These are phyloP conservation scores for Aurelia sp. DNA, from an alignment of 30 jellyfish, hydroid and myxozoan species.

Conservation along the genomic window DNA sequence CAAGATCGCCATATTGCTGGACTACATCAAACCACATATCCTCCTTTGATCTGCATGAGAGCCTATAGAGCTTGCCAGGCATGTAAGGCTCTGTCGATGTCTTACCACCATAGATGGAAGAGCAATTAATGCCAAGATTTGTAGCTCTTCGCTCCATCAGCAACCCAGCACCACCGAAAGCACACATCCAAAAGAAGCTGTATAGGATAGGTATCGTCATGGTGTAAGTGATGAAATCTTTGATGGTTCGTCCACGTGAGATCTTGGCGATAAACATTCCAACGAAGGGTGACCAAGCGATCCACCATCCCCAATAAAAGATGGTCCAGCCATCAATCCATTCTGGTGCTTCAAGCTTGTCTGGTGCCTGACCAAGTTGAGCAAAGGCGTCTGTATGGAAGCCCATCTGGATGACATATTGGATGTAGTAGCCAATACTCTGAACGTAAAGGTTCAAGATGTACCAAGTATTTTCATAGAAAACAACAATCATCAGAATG, in stretches of 20 bases:
- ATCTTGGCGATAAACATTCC: slow-evolving; percentile 97
- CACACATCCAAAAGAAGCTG: slow-evolving; percentile 84
- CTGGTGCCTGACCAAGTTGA: slow-evolving; percentile 87
- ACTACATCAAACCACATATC: slow-evolving; percentile 93
- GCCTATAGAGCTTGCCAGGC: slow-evolving; percentile 11
- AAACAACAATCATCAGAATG: slow-evolving; percentile 64
- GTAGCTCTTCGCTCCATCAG: slow-evolving; percentile 82
- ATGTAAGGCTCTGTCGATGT: neutral
- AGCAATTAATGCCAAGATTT: slow-evolving; percentile 74
- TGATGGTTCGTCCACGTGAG: slow-evolving; percentile 95
- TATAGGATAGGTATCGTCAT: slow-evolving; percentile 84
- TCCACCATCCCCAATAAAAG: slow-evolving; percentile 99
- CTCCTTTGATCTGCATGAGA: slow-evolving; percentile 78
- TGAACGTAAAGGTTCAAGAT: slow-evolving; percentile 88
- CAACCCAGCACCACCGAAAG: slow-evolving; percentile 93
- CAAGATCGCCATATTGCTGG: slow-evolving; percentile 83
- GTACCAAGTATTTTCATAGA: slow-evolving; percentile 83
- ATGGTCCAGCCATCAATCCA: slow-evolving; percentile 97
- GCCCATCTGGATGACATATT: slow-evolving; percentile 88
- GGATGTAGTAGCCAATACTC: slow-evolving; percentile 88
- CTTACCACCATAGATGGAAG: slow-evolving; percentile 30
- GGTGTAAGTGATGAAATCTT: slow-evolving; percentile 84
- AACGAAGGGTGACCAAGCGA: slow-evolving; percentile 97
- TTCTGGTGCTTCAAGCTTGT: slow-evolving; percentile 70
- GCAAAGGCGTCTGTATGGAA: slow-evolving; percentile 98